These are phyloP conservation scores for Drosophila tsacasi DNA, from an alignment of 1,140 invertebrate species.

Conservation along the genomic window DNA sequence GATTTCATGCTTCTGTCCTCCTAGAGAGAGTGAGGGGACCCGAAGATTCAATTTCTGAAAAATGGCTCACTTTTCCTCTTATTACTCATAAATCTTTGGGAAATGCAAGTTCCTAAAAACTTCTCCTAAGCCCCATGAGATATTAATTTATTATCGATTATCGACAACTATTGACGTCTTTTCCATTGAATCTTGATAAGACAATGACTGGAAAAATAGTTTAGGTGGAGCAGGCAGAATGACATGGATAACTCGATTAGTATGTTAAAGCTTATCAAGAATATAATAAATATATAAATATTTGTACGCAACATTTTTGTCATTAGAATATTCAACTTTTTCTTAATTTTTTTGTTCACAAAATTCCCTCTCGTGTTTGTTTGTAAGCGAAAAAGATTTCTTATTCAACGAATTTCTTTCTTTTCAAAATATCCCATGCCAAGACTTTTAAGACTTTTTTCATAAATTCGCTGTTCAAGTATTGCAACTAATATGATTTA, in stretches of 20 bases:
- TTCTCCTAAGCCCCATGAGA: too few species aligned
- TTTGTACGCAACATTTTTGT: too few species aligned
- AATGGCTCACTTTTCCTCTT: neutral
- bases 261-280: neutral
- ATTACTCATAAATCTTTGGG: neutral
- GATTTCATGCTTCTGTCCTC: constrained; percentile 55
- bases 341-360: too few species aligned
- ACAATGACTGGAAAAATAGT: neutral
- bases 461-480: too few species aligned
- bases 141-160: neutral
- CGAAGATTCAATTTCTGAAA: neutral
- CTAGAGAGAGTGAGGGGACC: neutral
- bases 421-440: too few species aligned
- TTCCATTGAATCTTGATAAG: neutral
- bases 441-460: too few species aligned
- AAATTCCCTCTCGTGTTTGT: too few species aligned
- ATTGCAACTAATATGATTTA: too few species aligned
- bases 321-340: too few species aligned
- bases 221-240: neutral
- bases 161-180: neutral
- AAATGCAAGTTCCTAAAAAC: neutral
- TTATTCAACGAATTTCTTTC: too few species aligned
- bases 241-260: neutral
- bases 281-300: too few species aligned
- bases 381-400: too few species aligned